Conservation (phyloP, 2,797 vertebrate species). For the Morelia viridis region DNA sequence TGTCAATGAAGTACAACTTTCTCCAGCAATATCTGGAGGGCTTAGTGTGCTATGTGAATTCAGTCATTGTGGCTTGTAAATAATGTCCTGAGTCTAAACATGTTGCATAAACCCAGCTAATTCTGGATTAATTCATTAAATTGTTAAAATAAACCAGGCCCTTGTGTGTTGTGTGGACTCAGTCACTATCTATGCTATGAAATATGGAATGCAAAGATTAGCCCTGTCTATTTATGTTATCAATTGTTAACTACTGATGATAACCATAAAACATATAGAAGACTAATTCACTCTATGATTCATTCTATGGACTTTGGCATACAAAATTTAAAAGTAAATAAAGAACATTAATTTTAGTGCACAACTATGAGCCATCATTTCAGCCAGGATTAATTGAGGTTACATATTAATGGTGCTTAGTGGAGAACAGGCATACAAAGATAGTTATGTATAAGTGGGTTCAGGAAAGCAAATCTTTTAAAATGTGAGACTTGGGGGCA, state of each 20-base stretch:
- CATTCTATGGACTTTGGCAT: neutral
- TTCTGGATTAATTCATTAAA: neutral
- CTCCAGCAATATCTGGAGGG: neutral
- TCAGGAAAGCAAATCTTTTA: slow-evolving; percentile 8
- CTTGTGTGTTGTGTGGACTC: neutral
- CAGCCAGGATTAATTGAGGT: neutral
- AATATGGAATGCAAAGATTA: neutral
- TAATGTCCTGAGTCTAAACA: neutral
- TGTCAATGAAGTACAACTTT: neutral
- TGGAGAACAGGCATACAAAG: neutral
- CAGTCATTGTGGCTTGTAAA: neutral
- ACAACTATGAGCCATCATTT: neutral
- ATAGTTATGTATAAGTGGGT: neutral
- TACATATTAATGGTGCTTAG: neutral
- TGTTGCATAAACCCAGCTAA: neutral
- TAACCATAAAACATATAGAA: neutral
- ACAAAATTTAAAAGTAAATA: neutral
- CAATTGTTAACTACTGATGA: neutral
- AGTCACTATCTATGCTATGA: neutral
- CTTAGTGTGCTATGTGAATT: neutral
- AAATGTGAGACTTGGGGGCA: neutral
- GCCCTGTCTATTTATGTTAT: neutral
- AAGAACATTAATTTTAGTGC: slow-evolving; percentile 15
- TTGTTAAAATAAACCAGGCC: neutral
- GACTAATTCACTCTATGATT: neutral